Base-by-base conservation (phyloP, 2,113 vertebrate species). In the Neolamprologus devosi region DNA sequence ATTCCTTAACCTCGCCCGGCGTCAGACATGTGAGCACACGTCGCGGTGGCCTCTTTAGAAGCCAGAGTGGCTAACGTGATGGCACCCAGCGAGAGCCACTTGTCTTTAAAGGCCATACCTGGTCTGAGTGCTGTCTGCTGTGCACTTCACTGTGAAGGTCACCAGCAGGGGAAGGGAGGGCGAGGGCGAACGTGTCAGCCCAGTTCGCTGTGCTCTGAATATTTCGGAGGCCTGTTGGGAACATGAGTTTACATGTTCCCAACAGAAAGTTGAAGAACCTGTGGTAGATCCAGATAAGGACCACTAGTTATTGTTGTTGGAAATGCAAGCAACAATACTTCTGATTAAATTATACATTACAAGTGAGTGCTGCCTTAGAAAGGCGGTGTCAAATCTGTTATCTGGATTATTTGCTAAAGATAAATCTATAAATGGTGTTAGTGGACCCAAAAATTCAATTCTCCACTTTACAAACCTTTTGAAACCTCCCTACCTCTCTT, bases 61-160 rank as follows among this genome's bases (percentile, higher is more conserved):
- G 83, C 78, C 79, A 87, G 85, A 89, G 90, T 80, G 86, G 82
- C 92, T 85, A 55, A 87, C 78, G 85, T 83, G 47, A 80, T 33
- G 81, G 60, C 45, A 51, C 93, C 78, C 90, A 40, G 89, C 33
- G 23, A 91, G 93, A 90, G 85, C 85, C 90, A 87, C 91, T 94
- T 94, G 91, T 93, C 91, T 93, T 90, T 88, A 94, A 96, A 95
- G 91, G 91, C 94, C 91, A 91, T 79, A 89, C 86, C 91, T 93
- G 91, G 92, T 93, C 90, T 87, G 94, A 95, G 92, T 47, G 91
- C 92, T 87, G 81, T 92, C 91, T 92, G 92, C 90, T 30, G 57
- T 86, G 81, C 85, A 47, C 89, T 89, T 89, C 73, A 78, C 79
- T 58, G 86, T 94, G 93, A 95, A 94, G 94, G 94, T 96, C 94